These are phyloP conservation scores for Girardinus metallicus DNA, from an alignment of 2,797 vertebrate genomes.

Conservation along the genomic window DNA sequence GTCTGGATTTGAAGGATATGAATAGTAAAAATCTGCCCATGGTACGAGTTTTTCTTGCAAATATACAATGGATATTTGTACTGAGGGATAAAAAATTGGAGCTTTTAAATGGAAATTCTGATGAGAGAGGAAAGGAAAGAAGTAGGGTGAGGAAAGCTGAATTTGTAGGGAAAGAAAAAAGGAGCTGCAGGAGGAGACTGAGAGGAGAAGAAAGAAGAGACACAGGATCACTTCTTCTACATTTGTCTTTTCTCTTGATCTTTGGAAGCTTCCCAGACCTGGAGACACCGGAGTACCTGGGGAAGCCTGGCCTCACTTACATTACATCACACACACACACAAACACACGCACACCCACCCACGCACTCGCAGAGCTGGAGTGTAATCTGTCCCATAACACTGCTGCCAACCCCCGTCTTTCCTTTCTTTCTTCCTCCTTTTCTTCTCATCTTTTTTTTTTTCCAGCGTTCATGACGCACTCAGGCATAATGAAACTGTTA, in stretches of 20 bases:
- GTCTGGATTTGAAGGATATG: not conserved
- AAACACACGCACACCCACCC: slow-evolving; percentile 41
- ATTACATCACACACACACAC: slow-evolving; percentile 55
- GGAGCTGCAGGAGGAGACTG: not conserved
- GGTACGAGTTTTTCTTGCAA: not conserved
- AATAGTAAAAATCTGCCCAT: not conserved
- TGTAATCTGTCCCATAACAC: slow-evolving; percentile 61
- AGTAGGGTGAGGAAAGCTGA: slow-evolving; percentile 3
- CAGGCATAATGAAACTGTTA: slow-evolving; percentile 78
- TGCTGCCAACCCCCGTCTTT: slow-evolving; percentile 66
- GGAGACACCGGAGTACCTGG: slow-evolving; percentile 52
- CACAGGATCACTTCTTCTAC: slow-evolving; percentile 21
- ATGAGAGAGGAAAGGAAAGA: not conserved
- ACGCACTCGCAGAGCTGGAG: slow-evolving; percentile 32
- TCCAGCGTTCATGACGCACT: slow-evolving; percentile 76
- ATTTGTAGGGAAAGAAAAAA: slow-evolving; percentile 3
- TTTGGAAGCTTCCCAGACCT: slow-evolving; percentile 48
- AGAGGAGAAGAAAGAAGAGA: slow-evolving; percentile 7
- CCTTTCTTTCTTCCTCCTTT: slow-evolving; percentile 68
- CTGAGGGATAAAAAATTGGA: slow-evolving; percentile 3
- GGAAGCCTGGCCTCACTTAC: slow-evolving; percentile 65
- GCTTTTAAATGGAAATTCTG: not conserved
- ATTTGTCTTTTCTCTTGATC: slow-evolving; percentile 26
- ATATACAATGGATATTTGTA: slow-evolving; percentile 3
- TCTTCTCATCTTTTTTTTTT: slow-evolving; percentile 72